Evolutionary conservation across 1,140 invertebrate species (phyloP), one percentile per base, ranked within the genome.

Genomic region (Drosophila pandora): DNA sequence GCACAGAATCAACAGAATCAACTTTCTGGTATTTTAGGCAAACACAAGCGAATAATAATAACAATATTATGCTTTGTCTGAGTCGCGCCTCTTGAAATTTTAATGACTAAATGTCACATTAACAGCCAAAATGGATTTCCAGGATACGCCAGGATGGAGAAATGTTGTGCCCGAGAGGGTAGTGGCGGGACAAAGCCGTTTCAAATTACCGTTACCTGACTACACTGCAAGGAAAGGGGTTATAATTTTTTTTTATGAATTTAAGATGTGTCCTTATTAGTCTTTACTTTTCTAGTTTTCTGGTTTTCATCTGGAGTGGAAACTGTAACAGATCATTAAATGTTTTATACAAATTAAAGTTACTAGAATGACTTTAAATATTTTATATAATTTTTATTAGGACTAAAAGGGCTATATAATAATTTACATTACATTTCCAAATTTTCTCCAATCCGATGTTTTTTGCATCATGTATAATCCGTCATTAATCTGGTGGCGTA

Each of bases 101-200:
- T 82, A 82, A 82, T 82, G 79, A 78, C 79, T 78, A 63, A 82
- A 82, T 82, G 79, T 78, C 79, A 78, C 79, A 82, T 82, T 82
- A 82, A 82, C 79, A 82, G 74, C 62, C 79, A 59, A 54, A 82
- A 64, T 74, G 79, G 64, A 69, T 82, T 82, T 82, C 22, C 77
- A 63, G 54, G 54, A 79, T 49, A 43, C 63, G 47, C 57, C 60
- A 58, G 50, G n/a, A 28, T 39, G 54, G 49, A 22, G 49, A 67
- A 55, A 69, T 67, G 49, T 67, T 12, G 48, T 28, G 55, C 21
- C 43, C 21, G 9, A 2, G 39, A 65, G 48, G 5, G 22, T 17
- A 30, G 17, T 17, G 12, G 9, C 25, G 12, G 9, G 0, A 3
- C 13, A 30, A 2, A 9, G 45, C 9, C 9, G 25, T 5, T 12